These are phyloP conservation scores for Drosophila borealis DNA, from an alignment of 2,888 invertebrate species.

Conservation along the genomic window DNA sequence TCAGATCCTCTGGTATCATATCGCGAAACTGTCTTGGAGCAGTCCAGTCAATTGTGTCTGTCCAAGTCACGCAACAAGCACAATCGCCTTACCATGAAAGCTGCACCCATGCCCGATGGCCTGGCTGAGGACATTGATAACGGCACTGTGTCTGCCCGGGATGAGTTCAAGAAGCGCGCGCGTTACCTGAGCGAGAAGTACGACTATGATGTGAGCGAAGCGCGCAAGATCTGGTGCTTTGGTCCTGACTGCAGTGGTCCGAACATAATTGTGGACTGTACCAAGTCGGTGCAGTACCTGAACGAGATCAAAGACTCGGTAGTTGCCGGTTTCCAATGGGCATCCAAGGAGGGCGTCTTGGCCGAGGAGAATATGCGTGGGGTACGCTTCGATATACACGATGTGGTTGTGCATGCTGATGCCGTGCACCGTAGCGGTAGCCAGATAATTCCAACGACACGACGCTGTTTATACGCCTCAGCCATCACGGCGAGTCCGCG, in stretches of 20 bases:
- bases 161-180: slow-evolving; percentile 98
- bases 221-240: slow-evolving; percentile 99
- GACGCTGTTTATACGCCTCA: slow-evolving; percentile 98
- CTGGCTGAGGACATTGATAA: slow-evolving; percentile 98
- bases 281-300: slow-evolving; percentile 99
- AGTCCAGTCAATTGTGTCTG: slow-evolving; percentile 97
- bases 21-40: slow-evolving; percentile 97
- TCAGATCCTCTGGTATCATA: slow-evolving; percentile 99
- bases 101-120: slow-evolving; percentile 98
- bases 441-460: slow-evolving; percentile 99
- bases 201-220: slow-evolving; percentile 98
- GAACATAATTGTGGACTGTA: slow-evolving; percentile 98
- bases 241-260: slow-evolving; percentile 99
- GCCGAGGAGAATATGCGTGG: slow-evolving; percentile 99
- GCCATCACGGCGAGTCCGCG: slow-evolving; percentile 96
- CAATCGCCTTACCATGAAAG: slow-evolving; percentile 98
- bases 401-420: slow-evolving; percentile 99
- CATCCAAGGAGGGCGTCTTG: slow-evolving; percentile 99
- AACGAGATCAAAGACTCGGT: slow-evolving; percentile 99
- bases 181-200: slow-evolving; percentile 97
- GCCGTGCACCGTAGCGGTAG: slow-evolving; percentile 99
- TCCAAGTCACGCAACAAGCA: slow-evolving; percentile 99
- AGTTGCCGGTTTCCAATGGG: slow-evolving; percentile 99
- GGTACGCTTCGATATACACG: slow-evolving; percentile 98
- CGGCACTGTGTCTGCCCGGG: slow-evolving; percentile 96